phyloP scores from a whole-genome alignment of 2,113 vertebrate species.

The Nettapus auritus region DNA sequence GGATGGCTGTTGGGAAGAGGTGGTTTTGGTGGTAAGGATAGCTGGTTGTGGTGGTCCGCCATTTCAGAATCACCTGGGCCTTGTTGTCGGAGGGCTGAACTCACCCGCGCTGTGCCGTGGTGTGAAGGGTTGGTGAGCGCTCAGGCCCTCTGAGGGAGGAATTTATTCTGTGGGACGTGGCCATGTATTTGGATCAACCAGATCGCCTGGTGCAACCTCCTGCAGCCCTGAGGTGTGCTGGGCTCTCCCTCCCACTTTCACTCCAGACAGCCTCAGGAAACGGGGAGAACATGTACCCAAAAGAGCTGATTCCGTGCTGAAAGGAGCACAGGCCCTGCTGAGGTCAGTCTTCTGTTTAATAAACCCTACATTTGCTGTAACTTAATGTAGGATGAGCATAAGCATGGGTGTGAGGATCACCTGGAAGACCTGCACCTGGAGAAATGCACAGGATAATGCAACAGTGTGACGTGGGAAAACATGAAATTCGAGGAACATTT shows the following conservation, averaged over 20 bases:
- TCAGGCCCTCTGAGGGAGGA: background rate
- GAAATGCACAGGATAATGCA: background rate
- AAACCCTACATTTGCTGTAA: background rate
- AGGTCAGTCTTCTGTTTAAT: background rate
- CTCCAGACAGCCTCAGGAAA: background rate
- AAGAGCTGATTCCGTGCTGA: background rate
- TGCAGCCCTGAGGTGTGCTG: background rate
- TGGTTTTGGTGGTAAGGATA: background rate
- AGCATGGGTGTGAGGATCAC: background rate
- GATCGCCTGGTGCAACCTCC: fast-evolving
- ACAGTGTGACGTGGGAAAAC: background rate
- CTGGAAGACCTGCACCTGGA: background rate
- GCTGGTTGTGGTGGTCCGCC: background rate
- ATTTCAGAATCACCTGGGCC: background rate
- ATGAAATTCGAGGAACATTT: background rate
- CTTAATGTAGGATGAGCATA: background rate
- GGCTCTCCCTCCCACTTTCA: background rate
- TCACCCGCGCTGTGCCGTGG: fast-evolving
- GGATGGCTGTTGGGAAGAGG: background rate
- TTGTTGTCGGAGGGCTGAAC: background rate
- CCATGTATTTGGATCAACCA: background rate
- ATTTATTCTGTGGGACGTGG: background rate
- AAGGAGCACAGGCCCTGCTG: background rate
- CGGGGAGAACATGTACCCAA: background rate
- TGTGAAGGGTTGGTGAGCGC: background rate